Base-by-base conservation (phyloP, 2,797 vertebrate genomes). In the Capromys pilorides region DNA sequence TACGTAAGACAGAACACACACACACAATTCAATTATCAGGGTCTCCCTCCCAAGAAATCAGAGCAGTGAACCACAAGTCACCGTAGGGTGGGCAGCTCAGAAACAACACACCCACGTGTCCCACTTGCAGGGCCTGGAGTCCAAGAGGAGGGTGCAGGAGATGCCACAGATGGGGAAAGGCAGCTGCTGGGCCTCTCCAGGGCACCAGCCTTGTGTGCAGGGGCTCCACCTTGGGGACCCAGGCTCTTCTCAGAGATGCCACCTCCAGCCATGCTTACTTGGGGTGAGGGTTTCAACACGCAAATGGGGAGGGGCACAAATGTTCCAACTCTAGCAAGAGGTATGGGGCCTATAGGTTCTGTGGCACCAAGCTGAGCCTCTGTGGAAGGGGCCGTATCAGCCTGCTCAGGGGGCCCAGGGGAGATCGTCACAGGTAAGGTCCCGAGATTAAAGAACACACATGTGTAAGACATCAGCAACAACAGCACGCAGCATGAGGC, bases 151-250 rank as follows among this genome's bases (percentile, higher is more conserved):
- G 36, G 66, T n/a, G 7, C 54, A 13, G 31, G 75, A 9, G 77
- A 91, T 1, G 2, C 61, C 61, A 62, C 73, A 51, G 73, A 64
- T 26, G 13, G 61, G 14, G 61, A 39, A 49, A 8, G 49, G 75
- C 13, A 13, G 41, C 31, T 31, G 7, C 77, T 39, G n/a, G 7
- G n/a, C 61, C 61, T 66, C 61, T 79, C 66, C 51, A 41, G 62
- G 19, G n/a, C 45, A 0, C 75, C 13, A 22, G 39, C 4, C 39
- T 10, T 2, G 2, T 1, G 1, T 1, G 22, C 11, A 22, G 36
- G 49, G 28, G 79, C 51, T 54, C 51, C 51, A 14, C 51, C 51
- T 12, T 54, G 11, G 13, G 51, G 51, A 14, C 51, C 51, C 36
- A 19, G 24, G 57, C 24, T 5, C 4, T 4, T 14, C n/a, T 62